A percentile compares a stretch with the other conserved stretches of the same genome.
Conservation (phyloP, 1,140 invertebrate genomes). For the Drosophila simulans region DNA sequence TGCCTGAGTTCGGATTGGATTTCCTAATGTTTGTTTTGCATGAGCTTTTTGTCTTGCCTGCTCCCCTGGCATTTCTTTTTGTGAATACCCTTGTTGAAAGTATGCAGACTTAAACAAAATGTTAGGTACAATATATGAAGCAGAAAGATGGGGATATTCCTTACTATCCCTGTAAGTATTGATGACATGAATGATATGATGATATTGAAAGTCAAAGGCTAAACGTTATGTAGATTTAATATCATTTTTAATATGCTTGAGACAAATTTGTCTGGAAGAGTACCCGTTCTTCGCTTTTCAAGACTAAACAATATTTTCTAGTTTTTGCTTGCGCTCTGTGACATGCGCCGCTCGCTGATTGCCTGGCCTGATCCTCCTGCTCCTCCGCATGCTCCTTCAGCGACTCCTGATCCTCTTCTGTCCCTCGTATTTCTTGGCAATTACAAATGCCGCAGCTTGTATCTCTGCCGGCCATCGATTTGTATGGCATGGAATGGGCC, state of each 20-base stretch:
- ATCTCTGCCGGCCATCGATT: constrained; percentile 77
- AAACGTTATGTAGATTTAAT: too few relatives aligned
- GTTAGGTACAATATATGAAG: too few relatives aligned
- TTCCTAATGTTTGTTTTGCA: constrained; percentile 83
- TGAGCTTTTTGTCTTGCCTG: constrained; percentile 60
- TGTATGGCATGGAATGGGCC: constrained; percentile 59
- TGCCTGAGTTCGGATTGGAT: constrained; percentile 67
- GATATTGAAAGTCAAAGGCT: not conserved
- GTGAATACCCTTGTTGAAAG: not conserved
- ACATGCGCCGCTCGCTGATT: constrained; percentile 74
- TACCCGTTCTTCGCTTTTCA: not conserved
- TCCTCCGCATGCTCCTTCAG: constrained; percentile 15
- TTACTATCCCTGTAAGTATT: too few relatives aligned
- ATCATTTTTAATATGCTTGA: too few relatives aligned
- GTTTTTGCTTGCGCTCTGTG: constrained; percentile 50
- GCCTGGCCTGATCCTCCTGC: constrained; percentile 38
- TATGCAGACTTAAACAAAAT: too few relatives aligned
- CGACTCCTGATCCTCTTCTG: constrained; percentile 5
- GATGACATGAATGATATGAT: too few relatives aligned
- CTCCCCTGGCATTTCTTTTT: constrained; percentile 21
- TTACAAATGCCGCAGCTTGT: constrained; percentile 80
- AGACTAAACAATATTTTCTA: not conserved
- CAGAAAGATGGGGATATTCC: too few relatives aligned
- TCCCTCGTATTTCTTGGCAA: constrained; percentile 48
- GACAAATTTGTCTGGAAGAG: not conserved